These are phyloP conservation scores for Bombus picipes DNA, from an alignment of 1,140 invertebrate genomes.

Conservation along the genomic window DNA sequence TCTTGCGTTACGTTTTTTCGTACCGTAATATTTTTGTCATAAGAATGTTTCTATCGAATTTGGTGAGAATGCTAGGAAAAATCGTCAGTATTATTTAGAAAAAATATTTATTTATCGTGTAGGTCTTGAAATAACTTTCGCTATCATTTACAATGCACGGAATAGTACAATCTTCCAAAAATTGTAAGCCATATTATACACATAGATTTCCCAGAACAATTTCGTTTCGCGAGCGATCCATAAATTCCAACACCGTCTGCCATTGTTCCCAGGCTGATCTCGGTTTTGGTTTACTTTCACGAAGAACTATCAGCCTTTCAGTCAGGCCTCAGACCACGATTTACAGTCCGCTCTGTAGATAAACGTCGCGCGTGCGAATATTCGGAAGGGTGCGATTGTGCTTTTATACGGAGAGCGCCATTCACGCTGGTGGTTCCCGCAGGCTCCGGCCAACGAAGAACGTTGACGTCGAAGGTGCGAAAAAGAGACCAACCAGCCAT, in stretches of 20 bases:
- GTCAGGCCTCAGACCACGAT: no score
- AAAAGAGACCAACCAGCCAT: slow-evolving; percentile 48
- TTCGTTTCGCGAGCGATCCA: background rate
- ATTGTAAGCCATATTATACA: background rate
- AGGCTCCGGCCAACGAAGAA: slow-evolving; percentile 22
- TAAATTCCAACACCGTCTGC: background rate
- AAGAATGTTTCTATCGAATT: background rate
- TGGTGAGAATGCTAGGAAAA: no score
- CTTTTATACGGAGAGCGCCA: slow-evolving; percentile 24
- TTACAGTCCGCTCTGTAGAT: background rate
- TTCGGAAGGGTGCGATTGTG: slow-evolving; percentile 1
- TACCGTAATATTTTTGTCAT: background rate
- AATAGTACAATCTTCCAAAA: background rate
- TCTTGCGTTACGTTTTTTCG: background rate
- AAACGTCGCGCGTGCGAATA: slow-evolving; percentile 20
- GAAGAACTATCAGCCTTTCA: background rate
- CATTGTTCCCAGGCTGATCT: background rate
- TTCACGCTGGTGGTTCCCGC: slow-evolving; percentile 52
- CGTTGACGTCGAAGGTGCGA: slow-evolving; percentile 55
- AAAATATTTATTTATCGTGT: no score
- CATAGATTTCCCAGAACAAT: background rate
- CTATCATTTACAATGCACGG: no score
- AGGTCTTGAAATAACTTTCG: background rate
- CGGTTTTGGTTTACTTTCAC: no score
- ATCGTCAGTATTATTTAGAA: no score